These are phyloP conservation scores for Caenorhabditis sp. DNA, from an alignment of 2,888 invertebrate genomes.

Conservation along the genomic window DNA sequence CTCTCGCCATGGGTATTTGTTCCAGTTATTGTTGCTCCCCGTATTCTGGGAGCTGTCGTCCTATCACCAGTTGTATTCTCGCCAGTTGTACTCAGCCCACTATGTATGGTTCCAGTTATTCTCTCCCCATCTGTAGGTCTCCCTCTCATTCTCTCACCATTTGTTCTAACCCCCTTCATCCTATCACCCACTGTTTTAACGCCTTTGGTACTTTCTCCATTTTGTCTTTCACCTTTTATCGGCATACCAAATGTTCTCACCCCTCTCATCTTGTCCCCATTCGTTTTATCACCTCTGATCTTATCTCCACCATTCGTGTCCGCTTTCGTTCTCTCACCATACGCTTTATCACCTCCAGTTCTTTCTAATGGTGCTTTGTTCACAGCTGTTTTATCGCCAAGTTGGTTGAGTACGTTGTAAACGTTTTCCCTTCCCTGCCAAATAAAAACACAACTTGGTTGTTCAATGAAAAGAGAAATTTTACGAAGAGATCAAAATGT, in stretches of 20 bases:
- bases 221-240: slow-evolving; percentile 45
- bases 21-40: slow-evolving; percentile 47
- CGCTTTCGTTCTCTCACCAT: slow-evolving; percentile 43
- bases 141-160: slow-evolving; percentile 52
- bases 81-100: slow-evolving; percentile 44
- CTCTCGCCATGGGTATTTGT: slow-evolving; percentile 49
- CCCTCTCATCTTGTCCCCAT: slow-evolving; percentile 42
- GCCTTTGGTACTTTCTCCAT: slow-evolving; percentile 45
- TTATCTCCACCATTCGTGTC: slow-evolving; percentile 48
- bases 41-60: slow-evolving; percentile 46
- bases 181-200: slow-evolving; percentile 36
- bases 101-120: slow-evolving; percentile 43
- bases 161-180: slow-evolving; percentile 41
- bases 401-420: slow-evolving; percentile 31
- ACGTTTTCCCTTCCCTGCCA: neutral
- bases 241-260: slow-evolving; percentile 34
- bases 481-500: too few relatives aligned
- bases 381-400: slow-evolving; percentile 42
- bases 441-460: neutral
- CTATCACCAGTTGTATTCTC: slow-evolving; percentile 42
- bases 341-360: slow-evolving; percentile 41
- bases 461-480: too few relatives aligned
- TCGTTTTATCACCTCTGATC: slow-evolving; percentile 49
- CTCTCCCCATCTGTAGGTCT: slow-evolving; percentile 37
- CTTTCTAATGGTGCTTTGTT: slow-evolving; percentile 31